A percentile compares a stretch with the other conserved stretches of the same genome.
phyloP scores from a whole-genome alignment of 2,113 vertebrate genomes.

The Brachypodius melanocephalos region DNA sequence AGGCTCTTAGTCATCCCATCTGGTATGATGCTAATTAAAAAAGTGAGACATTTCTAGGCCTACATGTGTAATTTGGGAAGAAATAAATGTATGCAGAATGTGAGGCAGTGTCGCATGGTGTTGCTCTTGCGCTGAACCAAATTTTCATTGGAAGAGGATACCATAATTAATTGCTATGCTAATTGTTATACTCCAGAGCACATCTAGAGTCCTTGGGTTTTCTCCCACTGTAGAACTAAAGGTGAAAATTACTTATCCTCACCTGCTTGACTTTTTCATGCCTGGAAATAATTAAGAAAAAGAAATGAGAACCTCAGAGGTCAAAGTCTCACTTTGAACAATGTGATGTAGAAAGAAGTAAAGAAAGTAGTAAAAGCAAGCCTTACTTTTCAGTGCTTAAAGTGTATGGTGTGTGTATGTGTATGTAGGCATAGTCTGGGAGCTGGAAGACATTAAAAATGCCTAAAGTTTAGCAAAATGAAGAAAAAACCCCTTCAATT shows the following conservation, averaged over 20 bases:
- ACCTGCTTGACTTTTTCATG: not conserved
- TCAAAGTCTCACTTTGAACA: not conserved
- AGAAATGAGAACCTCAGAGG: not conserved
- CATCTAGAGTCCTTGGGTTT: not conserved
- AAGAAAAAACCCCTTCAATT: accelerated
- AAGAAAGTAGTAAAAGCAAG: not conserved
- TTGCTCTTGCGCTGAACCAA: slow-evolving; percentile 38
- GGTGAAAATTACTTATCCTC: not conserved
- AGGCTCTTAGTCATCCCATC: slow-evolving; percentile 39
- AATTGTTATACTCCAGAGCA: slow-evolving; percentile 13
- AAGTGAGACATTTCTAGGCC: slow-evolving; percentile 18
- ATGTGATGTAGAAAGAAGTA: not conserved
- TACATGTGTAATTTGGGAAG: not conserved
- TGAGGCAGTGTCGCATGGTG: not conserved
- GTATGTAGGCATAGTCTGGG: not conserved
- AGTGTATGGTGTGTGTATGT: too few species aligned
- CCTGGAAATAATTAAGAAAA: not conserved
- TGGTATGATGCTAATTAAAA: slow-evolving; percentile 36
- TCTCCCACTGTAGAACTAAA: not conserved
- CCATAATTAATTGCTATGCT: slow-evolving; percentile 14
- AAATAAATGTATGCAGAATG: not conserved
- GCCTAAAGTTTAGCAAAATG: not conserved
- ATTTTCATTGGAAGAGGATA: not conserved
- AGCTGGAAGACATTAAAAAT: not conserved
- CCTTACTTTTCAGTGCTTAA: not conserved